Conservation (phyloP, 2,113 vertebrate genomes). For the Felis catus region DNA sequence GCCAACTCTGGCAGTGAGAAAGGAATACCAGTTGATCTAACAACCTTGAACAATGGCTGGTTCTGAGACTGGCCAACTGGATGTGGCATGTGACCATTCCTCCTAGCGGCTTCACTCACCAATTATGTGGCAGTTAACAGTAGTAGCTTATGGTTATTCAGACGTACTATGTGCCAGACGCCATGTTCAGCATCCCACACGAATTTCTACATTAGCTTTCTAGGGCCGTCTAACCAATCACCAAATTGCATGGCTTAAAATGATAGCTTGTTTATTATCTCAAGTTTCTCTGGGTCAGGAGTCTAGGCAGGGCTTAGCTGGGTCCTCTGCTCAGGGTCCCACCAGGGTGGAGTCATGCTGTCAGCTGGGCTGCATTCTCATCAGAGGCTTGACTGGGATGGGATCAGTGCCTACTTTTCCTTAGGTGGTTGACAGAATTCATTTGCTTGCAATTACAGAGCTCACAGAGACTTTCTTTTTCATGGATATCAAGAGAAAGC, state of each 20-base stretch:
- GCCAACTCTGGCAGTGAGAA: fast-evolving
- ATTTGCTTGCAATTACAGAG: background rate
- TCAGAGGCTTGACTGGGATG: too few species aligned
- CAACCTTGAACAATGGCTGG: fast-evolving
- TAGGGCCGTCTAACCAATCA: background rate
- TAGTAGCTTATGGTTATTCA: too few species aligned
- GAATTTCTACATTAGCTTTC: background rate
- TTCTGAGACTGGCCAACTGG: background rate
- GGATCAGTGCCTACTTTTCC: too few species aligned
- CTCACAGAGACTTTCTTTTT: background rate
- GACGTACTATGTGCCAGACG: fast-evolving
- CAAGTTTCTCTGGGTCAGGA: background rate
- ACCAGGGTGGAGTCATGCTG: background rate
- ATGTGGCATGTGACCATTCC: fast-evolving
- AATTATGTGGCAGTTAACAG: fast-evolving
- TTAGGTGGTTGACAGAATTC: too few species aligned
- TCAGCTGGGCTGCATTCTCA: background rate
- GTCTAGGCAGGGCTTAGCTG: fast-evolving
- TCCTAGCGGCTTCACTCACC: fast-evolving
- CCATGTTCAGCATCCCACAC: background rate
- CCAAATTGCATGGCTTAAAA: background rate
- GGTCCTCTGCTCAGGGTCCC: background rate
- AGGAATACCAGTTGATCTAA: background rate
- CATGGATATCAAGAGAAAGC: background rate
- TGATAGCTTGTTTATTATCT: background rate